phyloP scores from a whole-genome alignment of 2,113 vertebrate species.

The Setophaga petechia region DNA sequence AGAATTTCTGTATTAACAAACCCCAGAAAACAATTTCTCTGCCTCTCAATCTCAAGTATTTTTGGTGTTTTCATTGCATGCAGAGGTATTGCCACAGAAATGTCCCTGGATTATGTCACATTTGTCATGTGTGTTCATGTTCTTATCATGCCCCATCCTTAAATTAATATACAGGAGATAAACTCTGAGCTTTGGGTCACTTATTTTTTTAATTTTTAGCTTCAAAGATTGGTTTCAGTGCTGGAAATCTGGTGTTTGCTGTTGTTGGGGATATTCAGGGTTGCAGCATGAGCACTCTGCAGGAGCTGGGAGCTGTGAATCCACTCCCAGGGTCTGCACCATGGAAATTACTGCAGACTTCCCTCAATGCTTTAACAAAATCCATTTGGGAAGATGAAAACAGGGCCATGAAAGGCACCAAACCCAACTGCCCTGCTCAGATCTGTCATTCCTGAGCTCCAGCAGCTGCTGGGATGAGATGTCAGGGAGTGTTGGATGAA shows the following conservation, averaged over 20 bases:
- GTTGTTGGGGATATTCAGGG: neutral
- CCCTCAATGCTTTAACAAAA: neutral
- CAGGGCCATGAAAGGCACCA: neutral
- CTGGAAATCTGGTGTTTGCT: neutral
- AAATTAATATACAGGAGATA: neutral
- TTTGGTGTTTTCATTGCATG: neutral
- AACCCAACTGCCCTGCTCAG: neutral
- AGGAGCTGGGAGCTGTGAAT: neutral
- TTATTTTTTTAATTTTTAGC: neutral
- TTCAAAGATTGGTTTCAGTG: neutral
- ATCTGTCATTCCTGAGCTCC: neutral
- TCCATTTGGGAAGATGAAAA: neutral
- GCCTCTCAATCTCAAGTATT: neutral
- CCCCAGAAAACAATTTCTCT: neutral
- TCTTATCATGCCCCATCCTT: neutral
- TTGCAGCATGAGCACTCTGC: neutral
- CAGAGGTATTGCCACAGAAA: neutral
- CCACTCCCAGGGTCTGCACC: neutral
- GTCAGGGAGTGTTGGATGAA: fast-evolving
- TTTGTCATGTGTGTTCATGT: neutral
- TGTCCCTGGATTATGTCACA: neutral
- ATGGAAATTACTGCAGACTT: neutral
- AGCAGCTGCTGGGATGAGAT: neutral
- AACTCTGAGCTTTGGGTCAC: neutral
- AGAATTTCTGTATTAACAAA: neutral